Base-by-base conservation (phyloP, 1,140 invertebrate species). In the Microplitis mediator region DNA sequence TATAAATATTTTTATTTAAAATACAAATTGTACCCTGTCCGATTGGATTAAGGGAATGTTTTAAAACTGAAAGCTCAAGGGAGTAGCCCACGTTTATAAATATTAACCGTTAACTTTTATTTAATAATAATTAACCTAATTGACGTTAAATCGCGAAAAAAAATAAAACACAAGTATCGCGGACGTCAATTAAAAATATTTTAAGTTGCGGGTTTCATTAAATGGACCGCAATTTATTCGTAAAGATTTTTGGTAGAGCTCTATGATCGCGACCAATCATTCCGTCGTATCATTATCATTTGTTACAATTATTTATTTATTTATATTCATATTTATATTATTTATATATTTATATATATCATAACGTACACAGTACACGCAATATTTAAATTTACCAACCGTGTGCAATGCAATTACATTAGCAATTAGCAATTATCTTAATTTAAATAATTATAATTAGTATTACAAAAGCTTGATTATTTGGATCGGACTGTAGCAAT, bases 381-480 rank as follows among this genome's bases (percentile, higher is more conserved):
- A 63, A 36, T 52, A 74, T 35, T 9, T 34, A 68, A 60, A 69
- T 8, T 73, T 60, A 76, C 62, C 67, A 72, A 64, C 71, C 71
- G 65, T 77, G 69, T 64, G 56, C 58, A 71, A 82, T 75, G 75
- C 77, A 78, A 82, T 80, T 79, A 82, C 77, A 64, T 64, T n/a
- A 45, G 80, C 75, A 77, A 78, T 79, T 81, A 82, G 78, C 78
- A 77, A 72, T 82, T 71, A 83, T 82, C 39, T 39, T 39, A 39
- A 39, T 39, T 39, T 39, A 39, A 39, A 54, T 54, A 54, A 71
- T 71, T 83, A 83, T 84, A 82, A 84, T 81, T 81, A 85, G 79
- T 84, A 77, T 85, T 85, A 85, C 82, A 85, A 85, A 85, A 85
- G 83, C 84, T 85, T 85, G 84, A 85, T 85, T 85, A 85, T 82